These are phyloP conservation scores for Pelobates cultripes DNA, from an alignment of 2,797 vertebrate genomes.

Conservation along the genomic window DNA sequence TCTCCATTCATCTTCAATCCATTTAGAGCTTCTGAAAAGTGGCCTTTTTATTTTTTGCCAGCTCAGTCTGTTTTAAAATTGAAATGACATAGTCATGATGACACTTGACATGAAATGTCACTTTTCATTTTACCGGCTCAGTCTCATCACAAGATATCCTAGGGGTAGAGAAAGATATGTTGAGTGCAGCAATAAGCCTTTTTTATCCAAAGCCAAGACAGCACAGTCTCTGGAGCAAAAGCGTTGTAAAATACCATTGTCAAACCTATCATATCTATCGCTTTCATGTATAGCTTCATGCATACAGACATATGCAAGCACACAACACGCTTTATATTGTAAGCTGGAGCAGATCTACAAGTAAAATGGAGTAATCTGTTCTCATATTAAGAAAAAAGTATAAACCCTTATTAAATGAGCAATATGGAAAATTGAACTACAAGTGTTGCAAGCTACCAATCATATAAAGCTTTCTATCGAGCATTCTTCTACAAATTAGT, in stretches of 20 bases:
- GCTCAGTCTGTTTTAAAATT: conserved; percentile 54
- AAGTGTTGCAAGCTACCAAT: no score
- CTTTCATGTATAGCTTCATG: no score
- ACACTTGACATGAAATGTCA: conserved; percentile 49
- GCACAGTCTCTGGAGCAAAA: conserved; percentile 12
- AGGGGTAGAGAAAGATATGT: conserved; percentile 26
- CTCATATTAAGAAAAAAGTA: no score
- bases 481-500: no score
- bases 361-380: no score
- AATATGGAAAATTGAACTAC: no score
- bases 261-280: not conserved
- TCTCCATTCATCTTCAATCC: conserved; percentile 11
- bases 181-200: conserved; percentile 20
- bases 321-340: no score
- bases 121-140: conserved; percentile 55
- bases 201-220: conserved; percentile 18
- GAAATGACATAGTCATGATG: conserved; percentile 53
- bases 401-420: no score
- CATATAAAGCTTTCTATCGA: no score
- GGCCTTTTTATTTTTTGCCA: conserved; percentile 30
- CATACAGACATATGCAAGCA: no score
- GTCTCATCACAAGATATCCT: conserved; percentile 53
- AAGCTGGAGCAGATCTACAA: no score
- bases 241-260: not conserved
- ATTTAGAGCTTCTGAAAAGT: conserved; percentile 6